Evolutionary conservation across 2,888 invertebrate genomes (phyloP).

Genomic region (Brachypalpus laphriformis): DNA sequence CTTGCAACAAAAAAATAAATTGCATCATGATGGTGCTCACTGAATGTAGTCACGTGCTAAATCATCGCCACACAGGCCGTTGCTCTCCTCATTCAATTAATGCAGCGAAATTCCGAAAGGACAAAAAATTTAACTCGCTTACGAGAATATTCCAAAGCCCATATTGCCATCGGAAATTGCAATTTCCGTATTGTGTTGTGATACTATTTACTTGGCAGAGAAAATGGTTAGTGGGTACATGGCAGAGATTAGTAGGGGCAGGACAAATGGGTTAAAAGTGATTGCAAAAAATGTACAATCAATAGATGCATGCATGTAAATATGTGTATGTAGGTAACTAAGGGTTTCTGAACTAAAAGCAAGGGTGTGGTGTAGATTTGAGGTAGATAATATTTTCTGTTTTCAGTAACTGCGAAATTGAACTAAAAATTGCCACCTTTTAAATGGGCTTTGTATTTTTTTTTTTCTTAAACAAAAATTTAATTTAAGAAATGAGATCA

Average conservation of each 20-base stretch:
- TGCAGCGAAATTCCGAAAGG: slow-evolving; percentile 45
- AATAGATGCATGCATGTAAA: background rate
- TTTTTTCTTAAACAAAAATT: too few relatives aligned
- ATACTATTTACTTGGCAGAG: slow-evolving; percentile 23
- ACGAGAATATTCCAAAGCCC: slow-evolving; percentile 37
- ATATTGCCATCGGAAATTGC: slow-evolving; percentile 63
- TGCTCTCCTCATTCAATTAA: slow-evolving; percentile 49
- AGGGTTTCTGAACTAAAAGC: background rate
- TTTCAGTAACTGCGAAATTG: background rate
- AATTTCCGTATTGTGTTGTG: slow-evolving; percentile 54
- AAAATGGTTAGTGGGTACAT: background rate
- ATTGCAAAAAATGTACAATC: slow-evolving; percentile 5
- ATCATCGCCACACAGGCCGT: slow-evolving; percentile 23
- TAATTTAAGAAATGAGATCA: background rate
- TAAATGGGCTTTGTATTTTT: background rate
- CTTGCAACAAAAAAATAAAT: background rate
- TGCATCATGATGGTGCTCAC: background rate
- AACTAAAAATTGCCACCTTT: background rate
- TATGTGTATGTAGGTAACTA: background rate
- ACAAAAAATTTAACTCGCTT: slow-evolving; percentile 44
- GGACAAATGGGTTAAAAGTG: background rate
- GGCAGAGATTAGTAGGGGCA: slow-evolving; percentile 5
- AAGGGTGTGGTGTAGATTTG: background rate
- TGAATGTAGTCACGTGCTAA: slow-evolving; percentile 37
- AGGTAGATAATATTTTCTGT: background rate